Conservation (phyloP, 2,888 invertebrate genomes). For the Zelleria hepariella region DNA sequence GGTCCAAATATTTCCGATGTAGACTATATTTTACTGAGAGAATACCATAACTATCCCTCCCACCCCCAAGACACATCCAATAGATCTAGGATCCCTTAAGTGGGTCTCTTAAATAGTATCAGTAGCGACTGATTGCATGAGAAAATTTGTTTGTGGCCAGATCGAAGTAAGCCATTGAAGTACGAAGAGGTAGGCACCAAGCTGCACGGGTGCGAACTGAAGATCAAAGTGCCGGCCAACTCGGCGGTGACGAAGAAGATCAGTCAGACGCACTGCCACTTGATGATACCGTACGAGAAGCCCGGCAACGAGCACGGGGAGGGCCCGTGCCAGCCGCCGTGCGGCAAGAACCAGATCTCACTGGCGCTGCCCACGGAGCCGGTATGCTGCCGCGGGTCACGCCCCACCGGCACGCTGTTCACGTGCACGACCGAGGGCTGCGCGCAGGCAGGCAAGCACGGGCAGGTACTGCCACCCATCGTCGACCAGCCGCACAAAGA, state of each 20-base stretch:
- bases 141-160: slow-evolving; percentile 60
- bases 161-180: slow-evolving; percentile 45
- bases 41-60: not conserved
- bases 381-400: slow-evolving; percentile 43
- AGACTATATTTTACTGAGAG: not conserved
- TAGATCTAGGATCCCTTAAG: not conserved
- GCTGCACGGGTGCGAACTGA: slow-evolving; percentile 58
- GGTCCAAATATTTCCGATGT: not conserved
- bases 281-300: slow-evolving; percentile 42
- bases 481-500: slow-evolving; percentile 62
- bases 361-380: slow-evolving; percentile 47
- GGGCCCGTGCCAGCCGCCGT: slow-evolving; percentile 45
- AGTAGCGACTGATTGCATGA: slow-evolving; percentile 24
- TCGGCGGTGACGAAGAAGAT: slow-evolving; percentile 59
- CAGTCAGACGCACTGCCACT: slow-evolving; percentile 54
- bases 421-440: slow-evolving; percentile 63
- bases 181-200: slow-evolving; percentile 62
- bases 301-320: slow-evolving; percentile 17
- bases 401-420: slow-evolving; percentile 49
- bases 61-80: not conserved
- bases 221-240: slow-evolving; percentile 56
- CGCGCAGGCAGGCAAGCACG: slow-evolving; percentile 40
- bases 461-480: slow-evolving; percentile 24
- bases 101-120: not conserved
- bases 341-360: slow-evolving; percentile 59